Percentiles rank a stretch among this genome's conserved stretches.
These are phyloP conservation scores for Xestia sexstrigata DNA, from an alignment of 2,888 invertebrate genomes.

Conservation along the genomic window DNA sequence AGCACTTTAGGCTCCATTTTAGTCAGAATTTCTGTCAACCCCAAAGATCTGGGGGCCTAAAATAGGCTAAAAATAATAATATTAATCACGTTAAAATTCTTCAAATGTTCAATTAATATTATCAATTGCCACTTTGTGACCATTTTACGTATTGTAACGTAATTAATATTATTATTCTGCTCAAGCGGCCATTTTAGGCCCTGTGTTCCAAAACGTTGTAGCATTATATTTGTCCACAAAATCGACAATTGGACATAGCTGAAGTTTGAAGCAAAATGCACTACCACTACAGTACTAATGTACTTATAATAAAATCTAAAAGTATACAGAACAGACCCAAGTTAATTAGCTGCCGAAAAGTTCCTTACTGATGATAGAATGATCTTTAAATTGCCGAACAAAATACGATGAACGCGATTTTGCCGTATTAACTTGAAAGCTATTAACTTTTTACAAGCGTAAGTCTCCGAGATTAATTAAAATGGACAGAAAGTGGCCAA, in stretches of 20 bases:
- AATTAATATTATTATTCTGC: too few species aligned
- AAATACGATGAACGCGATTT: neutral
- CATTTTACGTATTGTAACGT: too few species aligned
- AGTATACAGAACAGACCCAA: neutral
- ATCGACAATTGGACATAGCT: neutral
- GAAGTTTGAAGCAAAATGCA: neutral
- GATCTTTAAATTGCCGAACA: neutral
- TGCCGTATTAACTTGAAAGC: neutral
- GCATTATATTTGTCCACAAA: neutral
- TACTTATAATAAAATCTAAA: neutral
- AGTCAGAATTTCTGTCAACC: neutral
- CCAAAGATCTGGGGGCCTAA: neutral
- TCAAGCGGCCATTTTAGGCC: too few species aligned
- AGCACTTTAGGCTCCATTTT: neutral
- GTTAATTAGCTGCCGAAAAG: neutral
- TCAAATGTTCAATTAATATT: too few species aligned
- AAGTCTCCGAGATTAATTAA: slow-evolving; percentile 24
- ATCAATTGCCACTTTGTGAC: too few species aligned
- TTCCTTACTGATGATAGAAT: neutral
- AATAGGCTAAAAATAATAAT: too few species aligned
- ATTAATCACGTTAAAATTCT: too few species aligned
- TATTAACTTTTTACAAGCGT: slow-evolving; percentile 28
- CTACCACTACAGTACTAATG: too few species aligned
- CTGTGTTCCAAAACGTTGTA: neutral
- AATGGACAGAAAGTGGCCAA: slow-evolving; percentile 2